Base-by-base conservation (phyloP, 64 coral and sea anemone species). In the Montipora foliosa region DNA sequence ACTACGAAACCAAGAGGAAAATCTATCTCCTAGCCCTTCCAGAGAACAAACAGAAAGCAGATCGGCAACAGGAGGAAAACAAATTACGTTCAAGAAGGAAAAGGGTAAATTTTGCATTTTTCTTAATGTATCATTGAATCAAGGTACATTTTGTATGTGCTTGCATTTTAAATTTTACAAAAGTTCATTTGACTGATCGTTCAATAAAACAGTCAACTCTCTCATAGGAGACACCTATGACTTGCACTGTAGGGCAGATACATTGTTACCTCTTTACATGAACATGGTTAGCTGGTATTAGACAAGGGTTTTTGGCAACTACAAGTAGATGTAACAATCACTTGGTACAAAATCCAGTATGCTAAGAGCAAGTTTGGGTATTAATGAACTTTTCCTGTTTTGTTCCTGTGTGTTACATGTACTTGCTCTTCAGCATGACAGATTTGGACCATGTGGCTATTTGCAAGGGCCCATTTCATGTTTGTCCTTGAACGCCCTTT, bases 1-100 rank as follows among this genome's bases (percentile, higher is more conserved):
- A 58, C 22, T 89, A 89, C 25, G 48, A 88, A 50, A 88, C 89
- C 7, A 66, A 66, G 49, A 73, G 86, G 47, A 73, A 76, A 21
- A 17, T 88, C 46, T 88, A 88, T 25, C 62, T 88, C 11, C 68
- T 53, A 47, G 44, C 21, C 14, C 86, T 88, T 12, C 86, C 86
- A 75, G 67, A 51, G 75, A 88, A 88, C 49, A 21, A 50, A 22
- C 70, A 89, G 47, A 89, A 51, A 89, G 71, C 87, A 20, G 87
- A 46, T 75, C 49, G 3, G 58, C 47, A 75, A 51, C 21, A 89
- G 46, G 47, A 50, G 15, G 55, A 61, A 46, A 89, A 89, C 45
- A 89, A 89, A 47, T 74, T 89, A 21, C 50, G 72, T 11, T 15
- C 60, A 64, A 64, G 60, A 64, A 64, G 60, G 60, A 64, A 64